Evolutionary conservation across 2,888 invertebrate species (phyloP).

Genomic region (Drosophila siamana): DNA sequence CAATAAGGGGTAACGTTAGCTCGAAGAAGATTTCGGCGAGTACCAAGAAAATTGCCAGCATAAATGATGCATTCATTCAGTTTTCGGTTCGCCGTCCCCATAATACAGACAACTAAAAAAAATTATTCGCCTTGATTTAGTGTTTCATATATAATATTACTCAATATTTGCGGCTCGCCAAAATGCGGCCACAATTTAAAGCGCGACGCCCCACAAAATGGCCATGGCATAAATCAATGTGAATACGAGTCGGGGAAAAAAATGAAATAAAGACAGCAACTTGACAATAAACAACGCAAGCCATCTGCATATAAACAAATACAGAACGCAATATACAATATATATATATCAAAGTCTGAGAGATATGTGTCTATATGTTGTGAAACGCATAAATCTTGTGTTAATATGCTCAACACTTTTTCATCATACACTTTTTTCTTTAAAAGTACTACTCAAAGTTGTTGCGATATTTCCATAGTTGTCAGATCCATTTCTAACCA

Average conservation of each 20-base stretch:
- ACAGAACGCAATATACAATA: constrained; percentile 11
- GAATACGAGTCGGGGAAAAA: constrained; percentile 31
- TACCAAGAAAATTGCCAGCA: not conserved
- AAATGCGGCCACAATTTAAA: constrained; percentile 70
- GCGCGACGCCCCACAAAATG: constrained; percentile 41
- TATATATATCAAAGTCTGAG: not conserved
- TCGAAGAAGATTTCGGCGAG: not conserved
- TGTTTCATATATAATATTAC: constrained; percentile 35
- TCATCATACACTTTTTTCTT: too few relatives aligned
- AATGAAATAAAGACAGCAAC: constrained; percentile 1
- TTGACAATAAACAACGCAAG: constrained; percentile 12
- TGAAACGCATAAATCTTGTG: constrained; percentile 66
- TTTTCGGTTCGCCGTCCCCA: not conserved
- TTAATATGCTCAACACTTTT: constrained; percentile 44
- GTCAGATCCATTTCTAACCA: too few relatives aligned
- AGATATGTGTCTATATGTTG: constrained; percentile 16
- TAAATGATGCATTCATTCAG: not conserved
- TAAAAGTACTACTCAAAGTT: too few relatives aligned
- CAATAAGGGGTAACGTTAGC: not conserved
- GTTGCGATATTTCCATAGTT: too few relatives aligned
- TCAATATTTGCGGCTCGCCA: constrained; percentile 70
- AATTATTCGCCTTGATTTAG: not conserved
- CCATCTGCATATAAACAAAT: constrained; percentile 14
- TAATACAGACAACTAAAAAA: not conserved
- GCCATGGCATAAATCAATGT: constrained; percentile 58